Base-by-base conservation (phyloP, 2,113 vertebrate genomes). In the Dasyurus viverrinus region DNA sequence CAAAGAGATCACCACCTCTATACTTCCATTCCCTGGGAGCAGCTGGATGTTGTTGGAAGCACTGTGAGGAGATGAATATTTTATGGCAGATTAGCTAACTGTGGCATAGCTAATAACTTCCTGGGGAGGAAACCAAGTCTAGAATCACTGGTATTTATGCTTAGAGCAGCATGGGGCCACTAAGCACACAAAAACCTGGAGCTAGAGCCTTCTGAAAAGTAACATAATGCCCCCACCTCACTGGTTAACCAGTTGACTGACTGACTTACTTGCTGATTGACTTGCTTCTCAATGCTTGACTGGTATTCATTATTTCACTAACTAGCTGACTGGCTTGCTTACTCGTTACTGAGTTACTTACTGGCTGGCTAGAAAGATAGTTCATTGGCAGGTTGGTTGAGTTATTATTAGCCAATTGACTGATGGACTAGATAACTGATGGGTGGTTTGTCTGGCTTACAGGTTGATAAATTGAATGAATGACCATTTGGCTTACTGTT, bases 51-150 rank as follows among this genome's bases (percentile, higher is more conserved):
- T 97, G 90, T 95, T 94, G 89, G 96, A 94, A 36, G 94, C 91
- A 9, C 94, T 54, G 10, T 26, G 94, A 91, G 30, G 50, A 19
- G 3, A 96, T 95, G 94, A 94, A 93, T 93, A 93, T 97, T 96
- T 96, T 95, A 96, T 95, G 89, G 93, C 90, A 96, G 90, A 97
- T 97, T 96, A 97, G 92, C 96, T 97, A 94, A 94, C 46, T 42
- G 94, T 95, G 96, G 94, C 90, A 89, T 96, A 93, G 30, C 53
- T 94, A 95, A 42, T 93, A 96, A 96, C 1, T 89, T 96, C 55
- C 47, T 94, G 60, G 90, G 68, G 36, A 84, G n/a, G 76, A 96
- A 98, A 96, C 30, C 90, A 76, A 55, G 30, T 92, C 93, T 95
- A 55, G 94, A 50, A 1, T 47, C 96, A 90, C 47, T 57, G 89